Conservation (phyloP, 2,797 vertebrate species). For the Capromys pilorides region DNA sequence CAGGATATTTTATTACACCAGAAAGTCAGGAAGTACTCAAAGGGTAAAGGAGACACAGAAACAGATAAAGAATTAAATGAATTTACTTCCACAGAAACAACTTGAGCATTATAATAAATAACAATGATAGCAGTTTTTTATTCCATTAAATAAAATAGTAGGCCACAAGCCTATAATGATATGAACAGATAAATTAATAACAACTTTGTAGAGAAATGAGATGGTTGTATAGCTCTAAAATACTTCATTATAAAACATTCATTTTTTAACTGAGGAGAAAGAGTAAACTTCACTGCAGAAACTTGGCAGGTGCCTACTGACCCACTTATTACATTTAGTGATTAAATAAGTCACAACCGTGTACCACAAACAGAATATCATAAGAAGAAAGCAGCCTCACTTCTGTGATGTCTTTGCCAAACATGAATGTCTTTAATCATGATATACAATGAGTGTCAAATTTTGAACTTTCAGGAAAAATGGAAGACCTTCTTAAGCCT, state of each 20-base stretch:
- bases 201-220: background rate
- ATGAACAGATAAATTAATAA: background rate
- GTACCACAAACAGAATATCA: background rate
- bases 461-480: background rate
- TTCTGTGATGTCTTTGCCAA: background rate
- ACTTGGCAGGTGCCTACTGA: background rate
- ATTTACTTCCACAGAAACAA: background rate
- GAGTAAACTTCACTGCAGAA: background rate
- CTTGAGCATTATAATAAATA: background rate
- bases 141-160: conserved; percentile 13
- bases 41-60: background rate
- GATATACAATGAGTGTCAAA: background rate
- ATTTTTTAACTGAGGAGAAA: background rate
- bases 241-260: background rate
- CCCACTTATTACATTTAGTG: background rate
- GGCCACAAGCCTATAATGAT: background rate
- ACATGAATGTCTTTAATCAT: background rate
- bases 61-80: background rate
- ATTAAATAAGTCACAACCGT: background rate
- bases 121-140: background rate
- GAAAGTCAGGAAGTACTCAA: background rate
- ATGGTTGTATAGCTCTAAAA: background rate
- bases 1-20: background rate
- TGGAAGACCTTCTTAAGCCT: background rate
- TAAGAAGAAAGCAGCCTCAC: background rate